Conservation (phyloP, 2,797 vertebrate species). For the Valencia hispanica region DNA sequence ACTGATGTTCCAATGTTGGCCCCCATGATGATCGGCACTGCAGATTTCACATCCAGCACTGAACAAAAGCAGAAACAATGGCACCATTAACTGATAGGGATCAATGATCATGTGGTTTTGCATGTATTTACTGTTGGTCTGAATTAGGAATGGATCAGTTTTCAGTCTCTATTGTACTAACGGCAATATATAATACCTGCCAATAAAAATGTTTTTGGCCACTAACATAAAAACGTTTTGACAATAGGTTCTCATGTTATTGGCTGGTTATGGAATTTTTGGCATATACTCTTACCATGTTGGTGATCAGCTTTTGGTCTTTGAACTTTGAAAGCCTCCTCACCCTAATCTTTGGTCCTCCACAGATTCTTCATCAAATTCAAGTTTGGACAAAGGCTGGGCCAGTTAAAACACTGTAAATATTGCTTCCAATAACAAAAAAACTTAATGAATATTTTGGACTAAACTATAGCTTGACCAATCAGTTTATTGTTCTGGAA, state of each 20-base stretch:
- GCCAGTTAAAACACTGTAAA: background rate
- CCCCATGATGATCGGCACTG: slow-evolving; percentile 97
- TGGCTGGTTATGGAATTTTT: no score
- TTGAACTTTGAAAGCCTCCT: background rate
- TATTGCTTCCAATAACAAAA: background rate
- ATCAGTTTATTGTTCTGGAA: background rate
- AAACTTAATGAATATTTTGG: background rate
- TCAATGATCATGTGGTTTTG: background rate
- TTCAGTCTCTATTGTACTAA: background rate
- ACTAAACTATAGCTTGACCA: background rate
- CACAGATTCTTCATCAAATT: background rate
- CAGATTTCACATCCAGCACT: slow-evolving; percentile 89
- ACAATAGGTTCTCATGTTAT: background rate
- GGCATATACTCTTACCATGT: background rate
- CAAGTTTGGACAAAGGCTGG: background rate
- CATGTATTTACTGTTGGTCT: background rate
- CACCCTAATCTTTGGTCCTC: background rate
- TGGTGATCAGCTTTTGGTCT: background rate
- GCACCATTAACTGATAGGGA: background rate
- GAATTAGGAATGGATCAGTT: background rate
- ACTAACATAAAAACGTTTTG: background rate
- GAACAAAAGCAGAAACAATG: background rate
- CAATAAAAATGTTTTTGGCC: background rate
- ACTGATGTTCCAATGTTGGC: slow-evolving; percentile 98
- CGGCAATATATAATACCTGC: background rate